Conservation (phyloP, 2,888 invertebrate genomes). For the Teleogryllus oceanicus region DNA sequence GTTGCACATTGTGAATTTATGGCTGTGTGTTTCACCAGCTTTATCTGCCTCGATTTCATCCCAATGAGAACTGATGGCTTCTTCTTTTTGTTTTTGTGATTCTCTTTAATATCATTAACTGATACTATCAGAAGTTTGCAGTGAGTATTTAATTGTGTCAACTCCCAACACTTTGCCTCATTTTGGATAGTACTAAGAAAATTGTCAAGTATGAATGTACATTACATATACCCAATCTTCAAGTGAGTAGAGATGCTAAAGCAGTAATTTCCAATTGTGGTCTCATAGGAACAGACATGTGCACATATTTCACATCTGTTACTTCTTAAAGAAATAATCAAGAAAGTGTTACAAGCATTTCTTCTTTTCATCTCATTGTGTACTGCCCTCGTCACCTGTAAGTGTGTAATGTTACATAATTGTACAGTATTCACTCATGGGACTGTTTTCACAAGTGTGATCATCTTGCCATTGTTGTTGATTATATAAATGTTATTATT, state of each 20-base stretch:
- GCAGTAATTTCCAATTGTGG: background rate
- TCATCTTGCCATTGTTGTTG: slow-evolving; percentile 36
- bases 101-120: too few species aligned
- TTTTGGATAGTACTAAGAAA: background rate
- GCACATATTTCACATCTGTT: slow-evolving; percentile 20
- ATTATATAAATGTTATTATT: slow-evolving; percentile 35
- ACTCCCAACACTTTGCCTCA: background rate
- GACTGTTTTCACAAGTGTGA: slow-evolving; percentile 34
- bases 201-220: background rate
- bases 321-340: slow-evolving; percentile 22
- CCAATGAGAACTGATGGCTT: too few species aligned
- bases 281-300: slow-evolving; percentile 18
- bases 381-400: slow-evolving; percentile 18
- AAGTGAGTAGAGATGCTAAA: background rate
- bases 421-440: slow-evolving; percentile 35
- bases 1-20: too few species aligned
- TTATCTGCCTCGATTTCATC: too few species aligned
- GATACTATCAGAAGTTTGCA: too few species aligned
- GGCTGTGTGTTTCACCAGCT: too few species aligned
- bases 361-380: slow-evolving; percentile 24
- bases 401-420: slow-evolving; percentile 33
- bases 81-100: too few species aligned
- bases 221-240: background rate
- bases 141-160: background rate
- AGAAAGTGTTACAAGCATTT: slow-evolving; percentile 18